phyloP scores from a whole-genome alignment of 2,797 vertebrate genomes.

The Scomberomorus guttatus region DNA sequence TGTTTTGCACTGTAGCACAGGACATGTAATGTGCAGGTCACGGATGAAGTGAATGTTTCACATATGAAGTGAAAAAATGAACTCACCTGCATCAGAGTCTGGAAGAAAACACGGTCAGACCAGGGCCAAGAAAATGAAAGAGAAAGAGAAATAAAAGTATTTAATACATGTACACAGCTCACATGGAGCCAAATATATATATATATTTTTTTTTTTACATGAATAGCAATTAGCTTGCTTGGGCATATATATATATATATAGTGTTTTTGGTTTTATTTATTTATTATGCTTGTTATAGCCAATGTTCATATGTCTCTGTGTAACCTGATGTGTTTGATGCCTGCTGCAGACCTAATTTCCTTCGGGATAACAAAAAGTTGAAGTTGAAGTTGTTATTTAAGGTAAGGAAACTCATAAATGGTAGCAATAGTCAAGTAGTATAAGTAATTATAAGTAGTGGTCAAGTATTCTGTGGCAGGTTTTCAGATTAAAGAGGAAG shows the following conservation, averaged over 20 bases:
- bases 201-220: conserved; percentile 1
- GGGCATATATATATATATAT: too few species aligned
- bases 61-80: background rate
- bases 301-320: too few species aligned
- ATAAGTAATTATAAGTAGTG: background rate
- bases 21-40: background rate
- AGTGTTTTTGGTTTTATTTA: too few species aligned
- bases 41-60: background rate
- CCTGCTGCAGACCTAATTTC: too few species aligned
- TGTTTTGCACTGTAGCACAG: background rate
- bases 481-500: conserved; percentile 3
- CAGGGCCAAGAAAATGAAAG: conserved; percentile 13
- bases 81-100: conserved; percentile 97
- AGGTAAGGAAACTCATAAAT: background rate
- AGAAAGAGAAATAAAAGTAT: conserved; percentile 13
- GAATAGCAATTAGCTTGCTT: background rate
- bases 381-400: too few species aligned
- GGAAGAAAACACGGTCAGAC: conserved; percentile 27
- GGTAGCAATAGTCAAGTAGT: background rate
- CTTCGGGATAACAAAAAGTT: too few species aligned
- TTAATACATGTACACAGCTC: conserved; percentile 12
- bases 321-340: too few species aligned
- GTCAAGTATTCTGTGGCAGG: background rate
- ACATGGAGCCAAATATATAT: conserved; percentile 14
- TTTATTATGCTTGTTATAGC: too few species aligned